Evolutionary conservation across 2,113 vertebrate genomes (phyloP).

Genomic region (Mus musculus): GRCm39 chr2:138286001-138286500

Average conservation of each 20-base stretch:
- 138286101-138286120: background rate
- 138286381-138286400: background rate
- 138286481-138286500: background rate
- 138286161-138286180: too few relatives aligned
- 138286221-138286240: too few relatives aligned
- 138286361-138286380: background rate
- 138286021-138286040: background rate
- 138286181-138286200: too few relatives aligned
- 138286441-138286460: background rate
- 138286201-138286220: too few relatives aligned
- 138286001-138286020: background rate
- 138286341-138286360: background rate
- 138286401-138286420: background rate
- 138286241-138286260: too few relatives aligned
- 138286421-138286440: background rate
- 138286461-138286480: background rate
- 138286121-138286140: background rate
- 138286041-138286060: background rate
- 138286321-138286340: background rate
- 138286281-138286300: background rate
- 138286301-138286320: background rate
- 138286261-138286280: background rate
- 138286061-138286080: background rate
- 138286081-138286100: background rate
- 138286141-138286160: background rate